These are phyloP conservation scores for Nesometra sesokonis DNA, from an alignment of 35 echinoderm and acorn worm species.

Conservation along the genomic window DNA sequence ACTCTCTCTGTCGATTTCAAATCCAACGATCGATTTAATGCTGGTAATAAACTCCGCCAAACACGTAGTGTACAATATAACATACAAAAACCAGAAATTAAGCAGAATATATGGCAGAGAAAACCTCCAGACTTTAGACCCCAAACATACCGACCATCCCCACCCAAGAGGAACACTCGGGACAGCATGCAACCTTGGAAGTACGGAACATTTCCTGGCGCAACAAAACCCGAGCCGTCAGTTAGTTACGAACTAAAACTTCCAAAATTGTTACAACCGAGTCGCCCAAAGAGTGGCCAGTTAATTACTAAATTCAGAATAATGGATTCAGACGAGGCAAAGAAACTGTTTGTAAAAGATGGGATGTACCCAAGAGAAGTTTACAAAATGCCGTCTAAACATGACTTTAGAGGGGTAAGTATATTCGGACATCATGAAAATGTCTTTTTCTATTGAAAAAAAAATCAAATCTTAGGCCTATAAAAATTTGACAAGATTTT, in stretches of 20 bases:
- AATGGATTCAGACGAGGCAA: conserved; percentile 33
- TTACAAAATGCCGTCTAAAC: conserved; percentile 50
- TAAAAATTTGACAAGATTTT: no score
- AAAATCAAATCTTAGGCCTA: background rate
- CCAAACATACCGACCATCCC: conserved; percentile 61
- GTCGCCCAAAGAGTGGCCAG: conserved; percentile 39
- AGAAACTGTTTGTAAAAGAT: conserved; percentile 37
- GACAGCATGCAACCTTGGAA: conserved; percentile 87
- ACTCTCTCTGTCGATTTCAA: conserved; percentile 18
- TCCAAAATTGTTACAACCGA: conserved; percentile 57
- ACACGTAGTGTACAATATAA: conserved; percentile 47
- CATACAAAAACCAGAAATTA: background rate
- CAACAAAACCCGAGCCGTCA: background rate
- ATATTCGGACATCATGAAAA: background rate
- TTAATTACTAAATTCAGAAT: conserved; percentile 50
- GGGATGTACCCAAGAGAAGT: conserved; percentile 41
- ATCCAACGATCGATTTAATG: conserved; percentile 32
- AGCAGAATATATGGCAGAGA: conserved; percentile 54
- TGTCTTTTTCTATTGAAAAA: no score
- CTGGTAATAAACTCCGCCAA: conserved; percentile 33
- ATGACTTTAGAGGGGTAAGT: conserved; percentile 88
- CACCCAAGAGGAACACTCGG: conserved; percentile 73
- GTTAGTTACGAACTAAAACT: conserved; percentile 11
- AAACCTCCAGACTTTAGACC: conserved; percentile 79
- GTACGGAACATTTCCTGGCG: conserved; percentile 39